Conservation (phyloP, 2,797 vertebrate species). For the Alectoris magna region DNA sequence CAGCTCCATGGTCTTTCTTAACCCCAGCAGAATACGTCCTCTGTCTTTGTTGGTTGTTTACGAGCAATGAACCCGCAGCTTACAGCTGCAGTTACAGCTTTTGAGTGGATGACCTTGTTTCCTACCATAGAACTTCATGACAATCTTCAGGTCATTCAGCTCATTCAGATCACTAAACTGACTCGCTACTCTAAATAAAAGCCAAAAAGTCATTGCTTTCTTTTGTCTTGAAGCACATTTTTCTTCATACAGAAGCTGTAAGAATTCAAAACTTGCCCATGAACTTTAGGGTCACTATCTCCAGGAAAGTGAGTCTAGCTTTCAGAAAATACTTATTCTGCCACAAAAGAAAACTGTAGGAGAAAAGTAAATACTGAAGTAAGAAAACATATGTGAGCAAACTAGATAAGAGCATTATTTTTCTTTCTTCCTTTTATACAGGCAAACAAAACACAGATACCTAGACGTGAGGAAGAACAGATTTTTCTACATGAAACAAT, state of each 20-base stretch:
- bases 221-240: slow-evolving; percentile 4
- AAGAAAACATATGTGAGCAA: neutral
- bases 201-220: neutral
- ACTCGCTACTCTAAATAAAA: neutral
- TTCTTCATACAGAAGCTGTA: neutral
- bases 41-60: neutral
- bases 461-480: neutral
- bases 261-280: neutral
- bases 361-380: slow-evolving; percentile 11
- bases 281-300: slow-evolving; percentile 25
- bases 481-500: slow-evolving; percentile 28
- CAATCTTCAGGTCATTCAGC: neutral
- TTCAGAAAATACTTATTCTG: slow-evolving; percentile 25
- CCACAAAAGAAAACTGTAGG: neutral
- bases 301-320: neutral
- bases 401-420: neutral
- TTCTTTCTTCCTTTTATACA: neutral
- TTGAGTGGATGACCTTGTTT: neutral
- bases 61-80: neutral
- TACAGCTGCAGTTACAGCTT: neutral
- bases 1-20: neutral
- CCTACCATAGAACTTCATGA: neutral
- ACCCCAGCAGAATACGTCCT: neutral
- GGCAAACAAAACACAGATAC: slow-evolving; percentile 23
- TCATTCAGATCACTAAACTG: neutral